Base-by-base conservation (phyloP, 2,797 vertebrate genomes). In the Sphaeramia orbicularis region DNA sequence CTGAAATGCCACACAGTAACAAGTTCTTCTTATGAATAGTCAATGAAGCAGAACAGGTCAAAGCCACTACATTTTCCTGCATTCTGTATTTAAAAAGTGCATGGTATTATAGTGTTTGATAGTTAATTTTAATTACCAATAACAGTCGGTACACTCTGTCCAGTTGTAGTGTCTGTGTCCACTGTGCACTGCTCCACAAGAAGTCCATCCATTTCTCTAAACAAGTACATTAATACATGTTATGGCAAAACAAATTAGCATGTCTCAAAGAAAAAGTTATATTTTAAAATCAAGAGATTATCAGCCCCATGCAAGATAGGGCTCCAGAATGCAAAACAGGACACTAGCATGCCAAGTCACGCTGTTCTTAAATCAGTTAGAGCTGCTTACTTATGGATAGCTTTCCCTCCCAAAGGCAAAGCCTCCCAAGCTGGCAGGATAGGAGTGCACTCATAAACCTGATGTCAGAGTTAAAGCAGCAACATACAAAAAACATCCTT, bases 361-460 rank as follows among this genome's bases (percentile, higher is more conserved):
- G 52, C 15, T 10, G 11, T 56, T 41, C 16, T 21, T 16, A 15
- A 30, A 51, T 49, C 7, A 38, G n/a, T 57, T 12, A 16, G 67
- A 86, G 52, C 24, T 58, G 92, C 96, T 95, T 93, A 98, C 98
- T 95, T 97, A 91, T 99, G 97, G 87, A 99, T 96, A 21, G 96
- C 94, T 89, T 96, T 98, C 80, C 98, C 98, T 87, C 95, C 98
- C 85, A 99, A 80, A 19, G 98, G 98, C 44, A 99, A 92, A 4
- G 97, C 96, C 61, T 96, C 97, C 98, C 98, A 99, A 4, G 97
- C 95, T 55, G 95, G 97, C 42, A 99, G 90, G 65, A 99, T 95
- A 0, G 96, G 96, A 70, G 98, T 96, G 67, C 97, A 97, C 82
- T 99, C 98, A 68, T 97, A 99, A 53, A 99, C 95, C 98, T 99